These are phyloP conservation scores for Casuarius casuarius DNA, from an alignment of 2,113 vertebrate genomes.

Conservation along the genomic window DNA sequence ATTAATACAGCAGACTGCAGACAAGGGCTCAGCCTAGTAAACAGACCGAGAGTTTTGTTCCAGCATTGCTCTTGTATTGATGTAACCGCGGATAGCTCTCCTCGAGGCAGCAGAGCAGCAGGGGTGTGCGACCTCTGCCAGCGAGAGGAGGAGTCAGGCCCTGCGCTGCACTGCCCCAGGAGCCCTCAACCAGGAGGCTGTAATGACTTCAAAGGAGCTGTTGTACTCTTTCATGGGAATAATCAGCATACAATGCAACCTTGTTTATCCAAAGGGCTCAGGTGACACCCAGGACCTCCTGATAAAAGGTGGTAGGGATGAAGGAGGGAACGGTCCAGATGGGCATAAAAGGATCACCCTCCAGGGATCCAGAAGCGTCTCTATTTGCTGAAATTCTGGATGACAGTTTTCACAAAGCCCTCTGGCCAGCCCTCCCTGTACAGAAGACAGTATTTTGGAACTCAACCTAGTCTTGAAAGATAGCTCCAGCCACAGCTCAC, in stretches of 20 bases:
- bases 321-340: constrained; percentile 26
- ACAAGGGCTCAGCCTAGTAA: background rate
- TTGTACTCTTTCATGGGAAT: constrained; percentile 46
- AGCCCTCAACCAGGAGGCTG: background rate
- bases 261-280: constrained; percentile 53
- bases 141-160: background rate
- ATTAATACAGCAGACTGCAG: background rate
- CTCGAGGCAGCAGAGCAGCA: background rate
- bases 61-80: background rate
- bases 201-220: constrained; percentile 51
- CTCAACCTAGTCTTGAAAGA: background rate
- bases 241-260: constrained; percentile 37
- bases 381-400: background rate
- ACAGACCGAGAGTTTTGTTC: background rate
- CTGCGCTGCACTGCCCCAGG: background rate
- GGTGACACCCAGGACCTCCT: constrained; percentile 39
- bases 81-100: background rate
- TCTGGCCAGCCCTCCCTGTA: background rate
- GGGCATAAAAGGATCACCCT: background rate
- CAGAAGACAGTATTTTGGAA: background rate
- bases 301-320: constrained; percentile 6
- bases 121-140: background rate
- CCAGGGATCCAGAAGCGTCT: background rate
- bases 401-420: background rate
- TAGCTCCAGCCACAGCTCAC: background rate